Evolutionary conservation across 2,888 invertebrate species (phyloP), one percentile per base, ranked within the genome.

Genomic region (Xestia sexstrigata): DNA sequence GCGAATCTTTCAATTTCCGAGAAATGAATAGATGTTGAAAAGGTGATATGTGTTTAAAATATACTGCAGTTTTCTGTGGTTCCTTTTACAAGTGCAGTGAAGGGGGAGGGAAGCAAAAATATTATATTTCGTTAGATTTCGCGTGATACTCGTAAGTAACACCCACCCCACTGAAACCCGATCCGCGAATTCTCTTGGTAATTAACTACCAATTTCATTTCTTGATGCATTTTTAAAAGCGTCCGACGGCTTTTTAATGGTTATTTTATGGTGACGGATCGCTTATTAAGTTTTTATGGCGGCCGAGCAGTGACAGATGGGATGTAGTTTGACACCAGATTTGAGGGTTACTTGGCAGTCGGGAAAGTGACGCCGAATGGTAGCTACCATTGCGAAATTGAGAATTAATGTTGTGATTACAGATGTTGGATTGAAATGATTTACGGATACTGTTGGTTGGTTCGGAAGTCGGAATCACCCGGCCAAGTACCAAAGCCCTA

Each of bases 241-340:
- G 94, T 93, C 94, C 94, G 96, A 95, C 96, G 95, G 96, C 94
- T 96, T 96, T 96, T 95, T 96, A 96, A 96, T 96, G 96, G 95
- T 92, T 95, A 95, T 96, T 96, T 96, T 96, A 96, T 96, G 96
- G 96, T 96, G 96, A 96, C 96, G 93, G 95, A 96, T 96, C 95
- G 94, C 94, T 96, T 96, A 96, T 96, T 96, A 96, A 95, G 96
- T 96, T 96, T 96, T 96, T 96, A 96, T 95, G 94, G 94, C 91
- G 88, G 90, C 90, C 88, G 89, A 86, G 90, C 92, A 93, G 94
- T 95, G 96, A 96, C 96, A 96, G 96, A 96, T 96, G 96, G 93
- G 96, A 91, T 95, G 96, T 95, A 95, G 95, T 93, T 95, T 95
- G 96, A 96, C 95, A 96, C 96, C 96, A 95, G 95, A 94, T 93